These are phyloP conservation scores for Diaprepes abbreviatus DNA, from an alignment of 2,888 invertebrate genomes.

Conservation along the genomic window DNA sequence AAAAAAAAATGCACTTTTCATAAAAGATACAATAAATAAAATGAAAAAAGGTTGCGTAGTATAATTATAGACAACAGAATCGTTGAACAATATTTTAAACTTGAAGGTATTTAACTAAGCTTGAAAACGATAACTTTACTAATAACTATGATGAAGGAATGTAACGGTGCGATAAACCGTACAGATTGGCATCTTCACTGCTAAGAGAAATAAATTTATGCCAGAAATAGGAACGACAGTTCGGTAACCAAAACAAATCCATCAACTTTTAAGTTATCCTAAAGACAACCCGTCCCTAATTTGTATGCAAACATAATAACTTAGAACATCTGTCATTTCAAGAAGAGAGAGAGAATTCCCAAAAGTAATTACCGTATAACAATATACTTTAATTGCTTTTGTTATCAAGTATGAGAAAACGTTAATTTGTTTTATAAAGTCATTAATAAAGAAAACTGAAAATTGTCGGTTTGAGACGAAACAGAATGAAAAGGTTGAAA, in stretches of 20 bases:
- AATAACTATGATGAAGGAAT: too few species aligned
- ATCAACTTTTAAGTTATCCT: constrained; percentile 21
- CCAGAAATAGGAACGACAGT: not conserved
- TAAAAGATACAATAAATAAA: too few species aligned
- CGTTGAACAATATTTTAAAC: too few species aligned
- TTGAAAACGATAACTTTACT: too few species aligned
- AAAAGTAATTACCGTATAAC: constrained; percentile 32
- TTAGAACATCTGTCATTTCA: constrained; percentile 20
- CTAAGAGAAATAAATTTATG: not conserved
- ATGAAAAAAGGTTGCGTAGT: too few species aligned
- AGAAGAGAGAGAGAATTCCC: constrained; percentile 7
- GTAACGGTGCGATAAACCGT: too few species aligned
- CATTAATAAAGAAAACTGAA: constrained; percentile 19
- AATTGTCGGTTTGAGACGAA: not conserved
- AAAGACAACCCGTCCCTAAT: constrained; percentile 12
- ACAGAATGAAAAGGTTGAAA: not conserved
- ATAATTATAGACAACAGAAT: too few species aligned
- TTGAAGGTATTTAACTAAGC: too few species aligned
- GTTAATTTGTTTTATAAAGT: constrained; percentile 38
- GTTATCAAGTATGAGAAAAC: constrained; percentile 25
- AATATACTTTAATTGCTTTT: constrained; percentile 42
- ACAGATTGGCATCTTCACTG: too few species aligned
- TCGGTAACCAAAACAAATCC: not conserved
- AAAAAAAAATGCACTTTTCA: too few species aligned
- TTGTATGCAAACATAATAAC: constrained; percentile 21